A percentile compares a stretch with the other conserved stretches of the same genome.
These are phyloP conservation scores for Urophycis tenuis DNA, from an alignment of 2,797 vertebrate species.

Conservation along the genomic window DNA sequence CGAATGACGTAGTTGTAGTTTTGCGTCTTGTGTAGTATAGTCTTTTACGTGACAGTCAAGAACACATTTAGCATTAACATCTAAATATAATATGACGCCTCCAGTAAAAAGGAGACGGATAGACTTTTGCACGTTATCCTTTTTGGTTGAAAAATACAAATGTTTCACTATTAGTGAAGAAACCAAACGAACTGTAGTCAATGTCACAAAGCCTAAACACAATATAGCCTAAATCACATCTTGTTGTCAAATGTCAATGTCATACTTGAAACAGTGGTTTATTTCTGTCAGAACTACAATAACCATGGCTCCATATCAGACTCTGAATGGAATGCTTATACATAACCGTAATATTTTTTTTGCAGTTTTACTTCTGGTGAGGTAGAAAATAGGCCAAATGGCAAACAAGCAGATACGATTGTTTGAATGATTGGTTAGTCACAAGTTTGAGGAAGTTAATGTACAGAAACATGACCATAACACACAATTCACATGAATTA, in stretches of 20 bases:
- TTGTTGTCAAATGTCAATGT: neutral
- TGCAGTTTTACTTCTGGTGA: slow-evolving; percentile 52
- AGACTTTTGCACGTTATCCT: neutral
- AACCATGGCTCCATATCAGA: slow-evolving; percentile 41
- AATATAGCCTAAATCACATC: neutral
- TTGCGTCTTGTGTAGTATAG: neutral
- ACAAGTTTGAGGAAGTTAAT: slow-evolving; percentile 35
- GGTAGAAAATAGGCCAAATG: slow-evolving; percentile 64
- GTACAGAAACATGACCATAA: slow-evolving; percentile 43
- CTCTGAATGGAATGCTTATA: slow-evolving; percentile 58
- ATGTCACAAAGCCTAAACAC: neutral
- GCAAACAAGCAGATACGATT: slow-evolving; percentile 47
- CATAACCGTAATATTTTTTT: slow-evolving; percentile 48
- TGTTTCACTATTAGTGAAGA: neutral
- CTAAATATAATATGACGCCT: neutral
- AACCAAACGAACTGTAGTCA: neutral
- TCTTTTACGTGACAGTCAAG: neutral
- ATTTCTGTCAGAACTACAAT: slow-evolving; percentile 45
- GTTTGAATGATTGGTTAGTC: slow-evolving; percentile 30
- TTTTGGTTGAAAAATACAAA: neutral
- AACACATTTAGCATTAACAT: too few species aligned
- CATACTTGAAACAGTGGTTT: slow-evolving; percentile 46
- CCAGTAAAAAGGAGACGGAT: too few species aligned
- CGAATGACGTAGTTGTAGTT: neutral
- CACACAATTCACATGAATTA: slow-evolving; percentile 40